Percentiles rank a stretch among this genome's conserved stretches.
These are phyloP conservation scores for Emydoidea blandingii DNA, from an alignment of 2,797 vertebrate genomes.

Conservation along the genomic window DNA sequence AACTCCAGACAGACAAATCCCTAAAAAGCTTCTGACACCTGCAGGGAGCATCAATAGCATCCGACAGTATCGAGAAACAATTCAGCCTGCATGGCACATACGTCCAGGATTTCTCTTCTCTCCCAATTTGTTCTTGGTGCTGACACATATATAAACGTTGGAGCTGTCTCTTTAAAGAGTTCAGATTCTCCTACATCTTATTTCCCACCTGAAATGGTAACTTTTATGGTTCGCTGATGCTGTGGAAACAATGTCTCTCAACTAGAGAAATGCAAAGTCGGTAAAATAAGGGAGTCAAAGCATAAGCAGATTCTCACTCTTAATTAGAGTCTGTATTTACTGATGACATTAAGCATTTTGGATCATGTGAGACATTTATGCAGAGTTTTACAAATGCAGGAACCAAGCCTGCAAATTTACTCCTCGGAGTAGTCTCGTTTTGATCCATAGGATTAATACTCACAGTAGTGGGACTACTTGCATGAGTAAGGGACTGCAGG, in stretches of 20 bases:
- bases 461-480: not conserved
- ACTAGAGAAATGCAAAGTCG: not conserved
- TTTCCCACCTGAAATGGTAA: not conserved
- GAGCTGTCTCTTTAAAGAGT: not conserved
- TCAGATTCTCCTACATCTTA: not conserved
- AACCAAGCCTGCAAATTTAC: not conserved
- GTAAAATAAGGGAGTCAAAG: not conserved
- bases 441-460: not conserved
- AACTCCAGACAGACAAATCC: not conserved
- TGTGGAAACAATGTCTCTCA: not conserved
- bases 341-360: not conserved
- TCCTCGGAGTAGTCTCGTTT: not conserved
- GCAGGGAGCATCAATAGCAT: not conserved
- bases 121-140: not conserved
- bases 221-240: not conserved
- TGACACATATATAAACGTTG: not conserved
- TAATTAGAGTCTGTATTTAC: not conserved
- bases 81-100: not conserved
- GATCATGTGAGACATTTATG: not conserved
- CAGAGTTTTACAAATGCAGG: not conserved
- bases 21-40: not conserved
- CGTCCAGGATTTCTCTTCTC: not conserved
- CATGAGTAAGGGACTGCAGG: not conserved
- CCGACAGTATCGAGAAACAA: accelerated
- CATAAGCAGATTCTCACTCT: not conserved